A percentile compares a stretch with the other conserved stretches of the same genome.
phyloP scores from a whole-genome alignment of 2,888 invertebrate species.

The Zeuzera pyrina region DNA sequence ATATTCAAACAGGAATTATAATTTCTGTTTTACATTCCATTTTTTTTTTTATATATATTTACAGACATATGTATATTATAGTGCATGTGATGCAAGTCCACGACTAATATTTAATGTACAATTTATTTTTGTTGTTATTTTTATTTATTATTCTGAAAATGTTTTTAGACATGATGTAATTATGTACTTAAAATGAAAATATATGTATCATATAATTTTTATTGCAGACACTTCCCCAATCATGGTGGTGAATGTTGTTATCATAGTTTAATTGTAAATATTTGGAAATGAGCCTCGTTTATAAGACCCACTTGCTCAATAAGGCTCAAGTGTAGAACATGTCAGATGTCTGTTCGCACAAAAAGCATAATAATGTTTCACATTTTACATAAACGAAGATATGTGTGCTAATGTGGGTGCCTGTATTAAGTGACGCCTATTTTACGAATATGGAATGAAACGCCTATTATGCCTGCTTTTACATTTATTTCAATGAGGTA shows the following conservation, averaged over 20 bases:
- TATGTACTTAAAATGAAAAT: not conserved
- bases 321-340: constrained; percentile 43
- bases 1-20: constrained; percentile 64
- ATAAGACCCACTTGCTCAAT: constrained; percentile 49
- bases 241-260: too few relatives aligned
- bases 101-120: constrained; percentile 58
- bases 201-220: not conserved
- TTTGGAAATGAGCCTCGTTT: too few relatives aligned
- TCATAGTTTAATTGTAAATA: too few relatives aligned
- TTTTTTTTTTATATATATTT: constrained; percentile 47
- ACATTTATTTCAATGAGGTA: too few relatives aligned
- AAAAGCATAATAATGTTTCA: constrained; percentile 40
- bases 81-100: constrained; percentile 70
- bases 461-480: too few relatives aligned
- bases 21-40: constrained; percentile 72
- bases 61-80: too few relatives aligned
- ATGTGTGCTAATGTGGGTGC: too few relatives aligned
- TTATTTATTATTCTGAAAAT: constrained; percentile 43
- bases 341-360: constrained; percentile 50
- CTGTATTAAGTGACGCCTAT: too few relatives aligned
- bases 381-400: too few relatives aligned
- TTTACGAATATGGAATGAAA: too few relatives aligned
- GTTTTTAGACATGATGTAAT: too few relatives aligned
- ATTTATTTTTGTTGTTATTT: constrained; percentile 25
- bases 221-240: too few relatives aligned